Evolutionary conservation across 2,888 invertebrate species (phyloP), one percentile per base, ranked within the genome.

Genomic region (Pyralis farinalis): DNA sequence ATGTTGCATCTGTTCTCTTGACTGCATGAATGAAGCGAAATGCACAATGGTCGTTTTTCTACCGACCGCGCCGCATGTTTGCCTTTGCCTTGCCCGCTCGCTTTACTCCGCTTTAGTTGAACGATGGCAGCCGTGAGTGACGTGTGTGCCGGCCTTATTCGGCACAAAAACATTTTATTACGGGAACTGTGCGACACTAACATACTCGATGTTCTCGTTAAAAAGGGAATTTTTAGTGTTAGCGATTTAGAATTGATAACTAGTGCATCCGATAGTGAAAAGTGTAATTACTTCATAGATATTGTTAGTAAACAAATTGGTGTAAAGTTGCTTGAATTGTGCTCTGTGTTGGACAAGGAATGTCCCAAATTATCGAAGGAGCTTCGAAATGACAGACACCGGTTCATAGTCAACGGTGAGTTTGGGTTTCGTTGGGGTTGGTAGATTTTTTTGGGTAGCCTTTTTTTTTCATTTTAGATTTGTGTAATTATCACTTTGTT

Each of bases 281-380:
- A 92, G 77, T 92, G 92, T 62, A 82, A 88, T 65, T 90, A 88
- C 70, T 90, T 92, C 55, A 90, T 92, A 47, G 91, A 92, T 57
- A 81, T 91, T 79, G 91, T 92, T 71, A 82, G 91, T 76, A 91
- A 91, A 83, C 91, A 90, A 78, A 91, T 90, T 69, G 88, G 90
- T 61, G 86, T 78, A 43, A 91, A 90, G 76, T 90, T 92, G 55
- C 90, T 90, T 63, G 91, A 92, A 63, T 90, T 92, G 68, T 92
- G 91, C 68, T 78, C 90, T 62, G 91, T 92, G 59, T 76, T 92
- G 60, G 90, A 91, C 59, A 90, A 88, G 74, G 92, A 92, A 75
- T 92, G 92, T 60, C 91, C 92, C 34, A 91, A 91, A 79, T 74
- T 92, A 70, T 89, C 91, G 46, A 91, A 91, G 85, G 92, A 91